Evolutionary conservation across 2,113 vertebrate genomes (phyloP), one percentile per base, ranked within the genome.

Genomic region (Ciconia stormi): DNA sequence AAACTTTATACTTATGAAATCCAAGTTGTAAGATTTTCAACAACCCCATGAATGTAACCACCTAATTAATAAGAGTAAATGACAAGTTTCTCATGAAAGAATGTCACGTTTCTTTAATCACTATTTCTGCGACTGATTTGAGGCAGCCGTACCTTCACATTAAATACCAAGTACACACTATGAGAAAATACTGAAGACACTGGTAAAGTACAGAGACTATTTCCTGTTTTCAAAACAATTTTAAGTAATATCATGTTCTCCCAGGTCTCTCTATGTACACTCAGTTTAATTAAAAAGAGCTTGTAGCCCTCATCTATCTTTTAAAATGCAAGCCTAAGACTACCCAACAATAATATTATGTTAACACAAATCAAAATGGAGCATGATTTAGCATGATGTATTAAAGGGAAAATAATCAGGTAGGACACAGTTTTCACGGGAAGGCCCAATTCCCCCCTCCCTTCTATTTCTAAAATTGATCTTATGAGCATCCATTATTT

Each of bases 191-290:
- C 16, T 4, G 9, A 78, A 82, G 67, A 82, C 46, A 66, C 18
- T 4, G 65, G 67, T 84, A 59, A 62, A 92, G 81, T 62, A 93
- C 80, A 87, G 92, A 93, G 94, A 96, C 55, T 74, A 93, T 83
- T 91, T 94, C 74, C 50, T 47, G 63, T 67, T 97, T 95, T 74
- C 36, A 34, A n/a, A 96, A 91, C 85, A 81, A 50, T 86, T 89
- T 65, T 25, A 78, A 53, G 29, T 25, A 89, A 71, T 80, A 87
- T 17, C 86, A 69, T 11, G 0, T 61, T 80, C 44, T 58, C 91
- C 42, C 73, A 27, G 67, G 72, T 91, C 61, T 86, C 44, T 25
- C 93, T 89, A 59, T 8, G n/a, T 72, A 92, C 26, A 91, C 70
- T 84, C 36, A 12, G 50, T 90, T 89, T 93, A 89, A 96, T 91